These are phyloP conservation scores for Pogonomyrmex californicus DNA, from an alignment of 1,140 invertebrate genomes.

Conservation along the genomic window DNA sequence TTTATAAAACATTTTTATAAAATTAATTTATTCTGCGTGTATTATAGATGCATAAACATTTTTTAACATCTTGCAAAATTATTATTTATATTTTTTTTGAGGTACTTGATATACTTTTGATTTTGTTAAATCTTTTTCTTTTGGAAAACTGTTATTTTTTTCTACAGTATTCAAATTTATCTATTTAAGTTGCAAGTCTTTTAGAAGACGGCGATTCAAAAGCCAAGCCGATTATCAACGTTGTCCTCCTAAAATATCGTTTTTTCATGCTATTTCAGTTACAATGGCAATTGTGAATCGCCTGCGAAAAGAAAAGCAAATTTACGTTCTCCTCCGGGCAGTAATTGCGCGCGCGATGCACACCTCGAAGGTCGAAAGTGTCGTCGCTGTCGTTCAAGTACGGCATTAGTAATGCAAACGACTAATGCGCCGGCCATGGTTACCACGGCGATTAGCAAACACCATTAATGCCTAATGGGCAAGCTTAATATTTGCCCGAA, in stretches of 20 bases:
- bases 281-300: neutral
- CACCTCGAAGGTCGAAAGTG: constrained; percentile 24
- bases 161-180: neutral
- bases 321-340: constrained; percentile 30
- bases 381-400: constrained; percentile 27
- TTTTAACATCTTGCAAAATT: neutral
- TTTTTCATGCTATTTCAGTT: neutral
- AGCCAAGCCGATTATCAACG: neutral
- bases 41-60: neutral
- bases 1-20: neutral
- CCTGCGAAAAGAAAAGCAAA: constrained; percentile 37
- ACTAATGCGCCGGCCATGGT: constrained; percentile 18
- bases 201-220: neutral
- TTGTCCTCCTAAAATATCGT: neutral
- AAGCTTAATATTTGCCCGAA: constrained; percentile 29
- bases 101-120: neutral
- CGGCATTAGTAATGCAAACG: constrained; percentile 36
- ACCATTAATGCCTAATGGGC: constrained; percentile 43
- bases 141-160: neutral
- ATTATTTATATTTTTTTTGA: neutral
- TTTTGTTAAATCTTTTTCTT: neutral
- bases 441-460: constrained; percentile 41
- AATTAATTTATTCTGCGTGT: neutral
- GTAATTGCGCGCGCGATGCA: constrained; percentile 1
- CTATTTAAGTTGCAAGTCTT: neutral